phyloP scores from a whole-genome alignment of 2,888 invertebrate species.

The Caenorhabditis sulstoni region DNA sequence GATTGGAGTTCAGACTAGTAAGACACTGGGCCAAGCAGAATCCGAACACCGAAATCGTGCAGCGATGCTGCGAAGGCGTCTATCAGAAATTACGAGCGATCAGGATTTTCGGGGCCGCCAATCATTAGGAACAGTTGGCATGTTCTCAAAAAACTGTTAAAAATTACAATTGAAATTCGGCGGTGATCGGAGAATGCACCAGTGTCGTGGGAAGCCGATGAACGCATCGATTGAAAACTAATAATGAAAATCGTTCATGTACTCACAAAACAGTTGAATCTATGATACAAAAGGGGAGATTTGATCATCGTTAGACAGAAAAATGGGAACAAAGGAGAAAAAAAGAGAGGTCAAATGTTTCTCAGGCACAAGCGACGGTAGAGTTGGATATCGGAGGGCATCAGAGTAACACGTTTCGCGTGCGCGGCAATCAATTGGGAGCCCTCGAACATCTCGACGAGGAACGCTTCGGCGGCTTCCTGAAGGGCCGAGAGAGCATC shows the following conservation, averaged over 20 bases:
- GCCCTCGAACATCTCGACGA: conserved; percentile 61
- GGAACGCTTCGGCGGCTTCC: conserved; percentile 62
- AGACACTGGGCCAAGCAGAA: conserved; percentile 38
- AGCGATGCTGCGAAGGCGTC: conserved; percentile 46
- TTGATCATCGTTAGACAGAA: background rate
- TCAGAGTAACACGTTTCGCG: conserved; percentile 63
- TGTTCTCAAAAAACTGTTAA: conserved; percentile 4
- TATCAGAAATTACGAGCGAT: conserved; percentile 47
- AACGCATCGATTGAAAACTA: too few species aligned
- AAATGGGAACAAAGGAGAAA: conserved; percentile 1
- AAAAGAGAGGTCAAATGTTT: conserved; percentile 9
- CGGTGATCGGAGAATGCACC: too few species aligned
- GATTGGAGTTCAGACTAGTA: conserved; percentile 5
- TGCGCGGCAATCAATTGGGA: conserved; percentile 47
- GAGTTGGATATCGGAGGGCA: conserved; percentile 57
- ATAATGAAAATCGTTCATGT: conserved; percentile 14
- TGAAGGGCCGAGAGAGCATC: conserved; percentile 59
- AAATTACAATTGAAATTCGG: too few species aligned
- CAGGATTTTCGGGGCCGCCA: conserved; percentile 15
- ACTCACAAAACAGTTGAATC: conserved; percentile 10
- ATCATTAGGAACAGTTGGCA: background rate
- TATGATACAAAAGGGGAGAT: conserved; percentile 15
- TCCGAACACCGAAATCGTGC: conserved; percentile 39
- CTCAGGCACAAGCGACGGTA: conserved; percentile 56
- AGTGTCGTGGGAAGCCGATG: too few species aligned